These are phyloP conservation scores for Ethmia dodecea DNA, from an alignment of 2,888 invertebrate genomes.

Conservation along the genomic window DNA sequence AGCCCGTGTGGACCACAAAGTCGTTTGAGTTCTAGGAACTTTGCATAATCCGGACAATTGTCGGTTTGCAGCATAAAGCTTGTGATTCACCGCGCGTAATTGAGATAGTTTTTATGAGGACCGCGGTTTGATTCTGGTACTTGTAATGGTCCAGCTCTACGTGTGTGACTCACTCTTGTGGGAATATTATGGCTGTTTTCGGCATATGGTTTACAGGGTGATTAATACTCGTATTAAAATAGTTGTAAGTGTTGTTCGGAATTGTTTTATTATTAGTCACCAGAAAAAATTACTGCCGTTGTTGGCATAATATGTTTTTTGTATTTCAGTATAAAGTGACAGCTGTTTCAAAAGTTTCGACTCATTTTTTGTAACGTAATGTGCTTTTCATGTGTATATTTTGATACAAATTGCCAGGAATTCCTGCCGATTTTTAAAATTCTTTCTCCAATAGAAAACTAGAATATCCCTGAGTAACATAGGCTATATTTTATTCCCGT, in stretches of 20 bases:
- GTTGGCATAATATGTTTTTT: too few relatives aligned
- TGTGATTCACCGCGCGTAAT: constrained; percentile 54
- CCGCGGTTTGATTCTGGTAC: constrained; percentile 22
- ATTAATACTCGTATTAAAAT: not conserved
- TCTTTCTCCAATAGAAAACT: too few relatives aligned
- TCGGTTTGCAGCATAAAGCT: constrained; percentile 29
- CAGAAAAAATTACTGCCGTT: too few relatives aligned
- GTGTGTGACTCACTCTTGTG: constrained; percentile 16
- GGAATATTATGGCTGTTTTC: constrained; percentile 21
- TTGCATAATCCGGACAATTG: constrained; percentile 25
- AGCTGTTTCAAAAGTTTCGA: too few relatives aligned
- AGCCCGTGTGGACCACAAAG: constrained; percentile 41
- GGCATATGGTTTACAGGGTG: constrained; percentile 10
- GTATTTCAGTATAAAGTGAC: too few relatives aligned
- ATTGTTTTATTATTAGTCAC: not conserved
- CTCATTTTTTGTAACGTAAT: too few relatives aligned
- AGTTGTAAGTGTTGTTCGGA: not conserved
- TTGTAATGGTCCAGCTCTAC: not conserved
- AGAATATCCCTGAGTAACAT: too few relatives aligned
- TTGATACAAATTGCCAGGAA: too few relatives aligned
- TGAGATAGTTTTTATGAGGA: constrained; percentile 52
- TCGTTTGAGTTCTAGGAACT: constrained; percentile 41
- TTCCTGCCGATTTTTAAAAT: too few relatives aligned
- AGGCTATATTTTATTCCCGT: too few relatives aligned
- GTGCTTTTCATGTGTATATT: too few relatives aligned